These are phyloP conservation scores for Sylvilagus floridanus DNA, from an alignment of 2,797 vertebrate genomes.

Conservation along the genomic window DNA sequence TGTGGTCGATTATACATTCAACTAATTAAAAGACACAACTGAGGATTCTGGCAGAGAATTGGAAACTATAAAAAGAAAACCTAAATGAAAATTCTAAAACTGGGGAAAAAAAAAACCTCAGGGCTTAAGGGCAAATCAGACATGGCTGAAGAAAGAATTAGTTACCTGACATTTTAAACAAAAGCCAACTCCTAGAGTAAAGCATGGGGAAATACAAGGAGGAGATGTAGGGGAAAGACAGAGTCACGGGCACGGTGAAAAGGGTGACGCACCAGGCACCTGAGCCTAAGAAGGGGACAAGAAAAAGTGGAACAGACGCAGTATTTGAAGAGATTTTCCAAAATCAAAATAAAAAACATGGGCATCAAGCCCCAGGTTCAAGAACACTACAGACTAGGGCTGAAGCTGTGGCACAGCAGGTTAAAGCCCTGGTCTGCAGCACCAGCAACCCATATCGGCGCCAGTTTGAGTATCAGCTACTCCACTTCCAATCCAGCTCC, in stretches of 20 bases:
- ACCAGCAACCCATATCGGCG: too few relatives aligned
- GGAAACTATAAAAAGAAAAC: conserved; percentile 52
- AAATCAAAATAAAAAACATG: neutral
- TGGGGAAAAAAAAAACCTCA: neutral
- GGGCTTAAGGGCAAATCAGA: neutral
- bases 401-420: too few relatives aligned
- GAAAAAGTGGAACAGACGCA: neutral
- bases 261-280: neutral
- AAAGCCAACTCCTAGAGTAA: neutral
- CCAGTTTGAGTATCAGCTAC: too few relatives aligned
- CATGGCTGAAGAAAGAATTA: conserved; percentile 25
- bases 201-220: neutral
- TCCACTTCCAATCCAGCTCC: too few relatives aligned
- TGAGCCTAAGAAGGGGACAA: neutral
- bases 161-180: neutral
- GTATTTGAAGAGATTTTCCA: neutral
- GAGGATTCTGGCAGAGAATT: neutral
- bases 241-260: neutral
- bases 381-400: neutral
- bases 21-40: conserved; percentile 26
- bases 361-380: neutral
- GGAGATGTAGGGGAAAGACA: neutral
- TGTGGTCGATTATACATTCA: neutral
- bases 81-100: conserved; percentile 41
- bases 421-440: too few relatives aligned